Evolutionary conservation across 2,797 vertebrate species (phyloP), one percentile per base, ranked within the genome.

Genomic region (Eulemur mongoz): DNA sequence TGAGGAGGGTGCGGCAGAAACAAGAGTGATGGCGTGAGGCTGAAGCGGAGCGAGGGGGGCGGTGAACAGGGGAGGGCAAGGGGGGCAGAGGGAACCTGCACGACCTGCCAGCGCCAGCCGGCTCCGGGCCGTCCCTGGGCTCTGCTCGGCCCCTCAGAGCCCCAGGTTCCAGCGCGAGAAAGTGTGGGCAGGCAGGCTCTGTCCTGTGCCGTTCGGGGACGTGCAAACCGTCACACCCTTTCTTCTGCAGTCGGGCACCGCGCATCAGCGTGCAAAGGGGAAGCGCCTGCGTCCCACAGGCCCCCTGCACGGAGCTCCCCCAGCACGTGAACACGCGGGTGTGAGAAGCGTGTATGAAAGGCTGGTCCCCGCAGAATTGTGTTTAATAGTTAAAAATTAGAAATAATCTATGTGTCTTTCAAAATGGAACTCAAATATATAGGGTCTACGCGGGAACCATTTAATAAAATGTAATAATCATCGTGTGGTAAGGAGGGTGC

Each of bases 381-480:
- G 75, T 35, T 87, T 25, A 43, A 18, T 93, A 23, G 2, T 4
- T 10, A 72, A 86, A 80, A 38, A 23, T 43, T 40, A 1, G 54
- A 50, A 95, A 59, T 4, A 23, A 84, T 43, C 27, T 52, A 2
- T 79, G 90, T 84, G 0, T 69, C 12, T 89, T 95, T 87, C 45
- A 65, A 90, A 95, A 96, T 40, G 6, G 92, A 94, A 94, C 89
- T 93, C 0, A 2, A 18, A 79, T 59, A 67, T 35, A 40, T 45
- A 38, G 4, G 11, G 27, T 32, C 14, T 13, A 12, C 69, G 8
- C 17, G 2, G 35, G 72, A 61, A 30, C 8, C 38, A 22, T 2
- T 72, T 35, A 67, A 76, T 67, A 20, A 40, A 45, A 63, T 15
- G 25, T 18, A 45, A 40, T 3, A 11, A 20, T 23, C 20, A 3